Evolutionary conservation across 2,797 vertebrate genomes (phyloP), one percentile per base, ranked within the genome.

Genomic region (Morelia viridis): DNA sequence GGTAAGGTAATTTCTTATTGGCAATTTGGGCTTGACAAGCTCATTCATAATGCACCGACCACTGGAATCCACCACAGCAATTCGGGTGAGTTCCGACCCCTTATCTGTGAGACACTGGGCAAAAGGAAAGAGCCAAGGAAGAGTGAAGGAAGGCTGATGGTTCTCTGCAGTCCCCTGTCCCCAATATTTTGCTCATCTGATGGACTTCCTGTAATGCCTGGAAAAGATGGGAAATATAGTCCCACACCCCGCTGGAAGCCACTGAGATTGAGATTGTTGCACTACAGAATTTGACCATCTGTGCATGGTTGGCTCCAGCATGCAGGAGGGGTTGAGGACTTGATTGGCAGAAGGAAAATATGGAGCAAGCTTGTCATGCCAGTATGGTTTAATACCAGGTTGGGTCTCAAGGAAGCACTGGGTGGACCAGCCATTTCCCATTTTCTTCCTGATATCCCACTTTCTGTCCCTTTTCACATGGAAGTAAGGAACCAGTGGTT

Each of bases 11-110:
- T 98, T 94, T 22, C 97, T 1, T 92, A 99, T 97, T 0, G 22
- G 90, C 88, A 95, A 96, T 84, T 96, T 94, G 1, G 99, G 98
- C 93, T 98, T 99, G 92, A 99, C 98, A 9, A 99, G 97, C 0
- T 99, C 97, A 0, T 99, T 97, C 96, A 99, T 92, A 56, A 99
- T 60, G 96, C 98, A 99, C 4, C 5, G 95, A 0, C 98, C 98
- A 41, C 24, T 91, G 0, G 97, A 95, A 92, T 98, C 98, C 97
- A 99, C 98, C 96, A 99, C 1, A 6, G 98, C 98, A 24, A 99
- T 97, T 0, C 97, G 97, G 0, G 98, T 96, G 92, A 99, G 94
- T 95, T 99, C 98, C 0, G 93, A 96, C 1, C 98, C 99, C 50
- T 96, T 96, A 0, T 89, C 92, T 4, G 98, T 99, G 88, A 98